These are phyloP conservation scores for Tachystola acroxantha DNA, from an alignment of 2,888 invertebrate genomes.

Conservation along the genomic window DNA sequence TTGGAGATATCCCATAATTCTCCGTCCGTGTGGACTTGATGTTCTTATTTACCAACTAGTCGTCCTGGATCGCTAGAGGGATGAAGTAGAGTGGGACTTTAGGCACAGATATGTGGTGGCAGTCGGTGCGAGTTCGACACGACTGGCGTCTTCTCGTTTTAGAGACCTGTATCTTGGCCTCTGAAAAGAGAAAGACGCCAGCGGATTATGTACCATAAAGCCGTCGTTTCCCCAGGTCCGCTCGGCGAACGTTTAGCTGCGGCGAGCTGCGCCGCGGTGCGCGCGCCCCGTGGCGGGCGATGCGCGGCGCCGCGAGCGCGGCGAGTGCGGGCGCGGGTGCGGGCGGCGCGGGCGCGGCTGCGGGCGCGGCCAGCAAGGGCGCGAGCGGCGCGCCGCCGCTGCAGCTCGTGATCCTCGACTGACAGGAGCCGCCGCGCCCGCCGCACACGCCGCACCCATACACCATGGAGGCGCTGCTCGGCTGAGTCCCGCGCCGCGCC, in stretches of 20 bases:
- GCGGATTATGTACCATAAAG: too few species aligned
- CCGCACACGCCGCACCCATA: slow-evolving; percentile 76
- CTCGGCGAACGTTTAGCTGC: slow-evolving; percentile 88
- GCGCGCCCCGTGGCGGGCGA: slow-evolving; percentile 77
- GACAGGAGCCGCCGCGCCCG: slow-evolving; percentile 75
- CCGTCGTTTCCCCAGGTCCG: slow-evolving; percentile 86
- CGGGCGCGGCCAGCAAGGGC: slow-evolving; percentile 15
- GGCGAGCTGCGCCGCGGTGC: slow-evolving; percentile 85
- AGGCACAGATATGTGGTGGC: too few species aligned
- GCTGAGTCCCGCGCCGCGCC: slow-evolving; percentile 59
- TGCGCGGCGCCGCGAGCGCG: slow-evolving; percentile 80
- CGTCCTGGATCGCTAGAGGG: too few species aligned
- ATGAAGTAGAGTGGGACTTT: too few species aligned
- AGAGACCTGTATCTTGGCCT: too few species aligned
- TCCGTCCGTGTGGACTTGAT: too few species aligned
- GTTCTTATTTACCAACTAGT: too few species aligned
- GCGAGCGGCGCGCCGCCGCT: slow-evolving; percentile 56
- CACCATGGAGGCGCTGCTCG: slow-evolving; percentile 82
- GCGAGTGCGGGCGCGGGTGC: slow-evolving; percentile 76
- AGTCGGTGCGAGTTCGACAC: too few species aligned
- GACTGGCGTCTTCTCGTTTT: too few species aligned
- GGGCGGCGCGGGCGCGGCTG: slow-evolving; percentile 32
- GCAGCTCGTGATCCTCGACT: slow-evolving; percentile 86
- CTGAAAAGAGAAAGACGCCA: too few species aligned
- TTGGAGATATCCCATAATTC: too few species aligned